Evolutionary conservation across 1,140 invertebrate species (phyloP).

Genomic region (Neelides sp.): DNA sequence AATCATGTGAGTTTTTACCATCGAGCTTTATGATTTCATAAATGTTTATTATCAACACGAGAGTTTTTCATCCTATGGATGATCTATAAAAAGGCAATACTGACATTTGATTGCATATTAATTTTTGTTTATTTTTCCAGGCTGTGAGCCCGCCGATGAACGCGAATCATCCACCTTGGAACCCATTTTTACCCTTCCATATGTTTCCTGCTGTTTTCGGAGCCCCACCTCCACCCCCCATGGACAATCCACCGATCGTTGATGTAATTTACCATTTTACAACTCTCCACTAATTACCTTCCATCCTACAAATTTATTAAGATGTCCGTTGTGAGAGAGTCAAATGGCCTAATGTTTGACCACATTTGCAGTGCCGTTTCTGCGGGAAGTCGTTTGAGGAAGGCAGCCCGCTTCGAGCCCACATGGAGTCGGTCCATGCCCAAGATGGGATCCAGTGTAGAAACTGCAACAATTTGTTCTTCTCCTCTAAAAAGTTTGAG

Average conservation of each 20-base stretch:
- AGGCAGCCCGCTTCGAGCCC: slow-evolving; percentile 5
- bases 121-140: slow-evolving; percentile 5
- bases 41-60: too few relatives aligned
- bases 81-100: not conserved
- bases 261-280: too few relatives aligned
- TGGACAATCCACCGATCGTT: not conserved
- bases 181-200: slow-evolving; percentile 24
- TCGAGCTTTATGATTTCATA: too few relatives aligned
- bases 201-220: slow-evolving; percentile 15
- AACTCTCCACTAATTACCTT: too few relatives aligned
- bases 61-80: too few relatives aligned
- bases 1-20: too few relatives aligned
- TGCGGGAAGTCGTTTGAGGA: slow-evolving; percentile 20
- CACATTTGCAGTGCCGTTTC: slow-evolving; percentile 21
- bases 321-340: too few relatives aligned
- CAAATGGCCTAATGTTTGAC: too few relatives aligned
- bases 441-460: slow-evolving; percentile 12
- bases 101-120: not conserved
- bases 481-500: slow-evolving; percentile 18
- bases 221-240: not conserved
- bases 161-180: slow-evolving; percentile 14
- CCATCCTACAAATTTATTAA: too few relatives aligned
- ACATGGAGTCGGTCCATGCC: slow-evolving; percentile 19
- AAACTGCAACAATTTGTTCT: slow-evolving; percentile 14
- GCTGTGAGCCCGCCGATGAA: slow-evolving; percentile 4